Evolutionary conservation across 2,888 invertebrate genomes (phyloP), one percentile per base, ranked within the genome.

Genomic region (Teinopalpus imperialis): DNA sequence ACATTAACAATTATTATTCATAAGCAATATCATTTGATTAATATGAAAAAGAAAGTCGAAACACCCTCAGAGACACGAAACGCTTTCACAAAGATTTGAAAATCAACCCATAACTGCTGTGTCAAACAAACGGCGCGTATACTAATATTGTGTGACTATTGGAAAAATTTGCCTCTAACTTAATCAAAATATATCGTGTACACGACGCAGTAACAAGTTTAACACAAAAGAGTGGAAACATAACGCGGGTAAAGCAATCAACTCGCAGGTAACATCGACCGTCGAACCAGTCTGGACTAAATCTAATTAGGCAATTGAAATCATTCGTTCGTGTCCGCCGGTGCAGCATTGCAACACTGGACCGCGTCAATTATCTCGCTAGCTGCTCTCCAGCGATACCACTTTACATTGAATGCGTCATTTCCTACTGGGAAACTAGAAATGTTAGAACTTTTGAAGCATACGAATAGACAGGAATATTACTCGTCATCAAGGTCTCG

Each of bases 231-330:
- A 52, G 49, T 48, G 61, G 59, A 63, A 66, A 62, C 55, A 50
- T 48, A 50, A 46, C 44, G 49, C 45, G 47, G 42, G 58, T 45
- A 34, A 10, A 45, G 40, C 66, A 70, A 70, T 69, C 64, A 69
- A 61, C 53, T 57, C 50, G 49, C 54, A 57, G 56, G 46, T 49
- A 18, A 41, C 43, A 32, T 40, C 29, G 45, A 49, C 48, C 44
- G 46, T 39, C 52, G 51, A 53, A 51, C 50, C 43, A 50, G 51
- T 51, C 37, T 51, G 48, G 48, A 59, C 66, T 68, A 67, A 70
- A 74, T 74, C 66, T 75, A 78, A 81, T 77, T 74, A 74, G 60
- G 70, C 73, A 75, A 79, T 79, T 81, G 76, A 74, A 79, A 78
- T 76, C 69, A 74, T 70, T 41, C 48, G 39, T 49, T 46, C 37